A percentile compares a stretch with the other conserved stretches of the same genome.
phyloP scores from a whole-genome alignment of 2,888 invertebrate species.

The Yponomeuta malinellus region DNA sequence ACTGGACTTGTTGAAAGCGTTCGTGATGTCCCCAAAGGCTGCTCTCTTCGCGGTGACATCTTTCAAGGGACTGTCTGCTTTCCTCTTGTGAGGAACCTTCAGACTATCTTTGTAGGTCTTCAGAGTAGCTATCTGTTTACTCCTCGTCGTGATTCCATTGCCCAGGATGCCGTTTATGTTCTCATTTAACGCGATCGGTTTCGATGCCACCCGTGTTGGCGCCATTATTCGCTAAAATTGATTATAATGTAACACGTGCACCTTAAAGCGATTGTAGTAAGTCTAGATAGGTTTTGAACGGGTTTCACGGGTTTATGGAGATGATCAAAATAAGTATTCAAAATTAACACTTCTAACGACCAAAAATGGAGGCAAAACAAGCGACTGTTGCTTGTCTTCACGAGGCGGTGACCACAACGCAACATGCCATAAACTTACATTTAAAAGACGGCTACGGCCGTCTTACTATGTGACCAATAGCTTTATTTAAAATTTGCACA shows the following conservation, averaged over 20 bases:
- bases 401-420: slow-evolving; percentile 43
- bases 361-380: slow-evolving; percentile 73
- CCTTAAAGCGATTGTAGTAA: slow-evolving; percentile 13
- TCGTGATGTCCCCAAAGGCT: slow-evolving; percentile 91
- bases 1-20: slow-evolving; percentile 74
- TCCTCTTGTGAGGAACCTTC: slow-evolving; percentile 81
- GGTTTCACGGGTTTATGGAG: neutral
- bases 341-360: slow-evolving; percentile 52
- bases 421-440: slow-evolving; percentile 42
- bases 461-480: slow-evolving; percentile 31
- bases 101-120: slow-evolving; percentile 57
- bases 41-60: slow-evolving; percentile 85
- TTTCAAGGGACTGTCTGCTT: slow-evolving; percentile 87
- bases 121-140: slow-evolving; percentile 73
- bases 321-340: slow-evolving; percentile 23
- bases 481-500: slow-evolving; percentile 40
- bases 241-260: slow-evolving; percentile 43
- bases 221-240: slow-evolving; percentile 72
- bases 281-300: neutral
- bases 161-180: slow-evolving; percentile 61
- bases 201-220: slow-evolving; percentile 76
- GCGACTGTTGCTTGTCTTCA: slow-evolving; percentile 44
- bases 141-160: slow-evolving; percentile 77
- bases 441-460: slow-evolving; percentile 51
- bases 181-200: slow-evolving; percentile 64